phyloP scores from a whole-genome alignment of 2,888 invertebrate genomes.

The Mythimna impura region DNA sequence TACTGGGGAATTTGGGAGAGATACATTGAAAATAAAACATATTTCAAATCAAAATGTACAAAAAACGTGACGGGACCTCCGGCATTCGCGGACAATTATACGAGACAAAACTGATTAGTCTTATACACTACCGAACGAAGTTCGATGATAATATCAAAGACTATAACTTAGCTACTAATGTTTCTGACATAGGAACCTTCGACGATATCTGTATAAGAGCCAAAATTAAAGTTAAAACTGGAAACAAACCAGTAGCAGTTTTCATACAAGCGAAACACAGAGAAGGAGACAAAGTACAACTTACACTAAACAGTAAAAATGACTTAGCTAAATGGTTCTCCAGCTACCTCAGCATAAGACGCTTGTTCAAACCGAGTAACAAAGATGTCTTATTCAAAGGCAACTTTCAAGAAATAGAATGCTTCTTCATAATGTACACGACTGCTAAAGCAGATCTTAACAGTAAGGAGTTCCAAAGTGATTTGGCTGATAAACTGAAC shows the following conservation, averaged over 20 bases:
- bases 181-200: slow-evolving; percentile 56
- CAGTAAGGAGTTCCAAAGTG: not conserved
- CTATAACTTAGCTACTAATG: slow-evolving; percentile 56
- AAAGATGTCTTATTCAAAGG: slow-evolving; percentile 44
- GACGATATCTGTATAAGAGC: slow-evolving; percentile 59
- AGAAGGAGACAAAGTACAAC: slow-evolving; percentile 26
- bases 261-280: slow-evolving; percentile 61
- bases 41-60: slow-evolving; percentile 15
- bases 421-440: slow-evolving; percentile 55
- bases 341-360: slow-evolving; percentile 47
- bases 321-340: slow-evolving; percentile 45
- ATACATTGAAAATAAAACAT: not conserved
- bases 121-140: slow-evolving; percentile 51
- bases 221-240: slow-evolving; percentile 32
- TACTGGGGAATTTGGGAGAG: no score
- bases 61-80: slow-evolving; percentile 37
- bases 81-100: slow-evolving; percentile 57
- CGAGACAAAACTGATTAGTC: slow-evolving; percentile 57
- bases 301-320: slow-evolving; percentile 35
- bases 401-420: slow-evolving; percentile 35
- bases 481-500: slow-evolving; percentile 25
- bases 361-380: slow-evolving; percentile 24
- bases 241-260: slow-evolving; percentile 24
- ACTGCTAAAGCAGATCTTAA: slow-evolving; percentile 38
- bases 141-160: slow-evolving; percentile 39